A percentile compares a stretch with the other conserved stretches of the same genome.
phyloP scores from a whole-genome alignment of 2,888 invertebrate genomes.

The Lithophane ornitopus region DNA sequence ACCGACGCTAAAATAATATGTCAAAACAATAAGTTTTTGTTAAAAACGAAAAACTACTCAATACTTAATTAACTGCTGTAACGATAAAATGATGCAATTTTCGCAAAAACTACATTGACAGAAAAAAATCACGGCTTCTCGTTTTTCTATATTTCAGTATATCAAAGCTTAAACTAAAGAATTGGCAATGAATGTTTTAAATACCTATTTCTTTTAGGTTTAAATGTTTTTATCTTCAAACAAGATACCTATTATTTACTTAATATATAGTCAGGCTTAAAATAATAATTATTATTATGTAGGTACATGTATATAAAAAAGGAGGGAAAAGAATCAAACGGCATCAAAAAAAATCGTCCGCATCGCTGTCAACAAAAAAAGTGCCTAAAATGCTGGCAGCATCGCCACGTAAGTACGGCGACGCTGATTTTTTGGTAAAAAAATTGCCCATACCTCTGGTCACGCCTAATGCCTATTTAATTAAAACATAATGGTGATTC shows the following conservation, averaged over 20 bases:
- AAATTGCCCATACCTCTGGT: not conserved
- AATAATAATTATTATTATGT: not conserved
- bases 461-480: not conserved
- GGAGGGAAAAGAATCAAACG: not conserved
- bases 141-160: not conserved
- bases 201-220: not conserved
- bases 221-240: not conserved
- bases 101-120: not conserved
- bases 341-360: not conserved
- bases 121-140: not conserved
- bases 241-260: not conserved
- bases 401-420: not conserved
- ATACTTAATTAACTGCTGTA: not conserved
- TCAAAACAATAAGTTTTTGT: not conserved
- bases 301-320: not conserved
- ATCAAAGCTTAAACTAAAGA: not conserved
- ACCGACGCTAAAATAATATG: not conserved
- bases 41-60: not conserved
- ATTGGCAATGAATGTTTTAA: not conserved
- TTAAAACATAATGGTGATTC: constrained; percentile 5
- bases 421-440: not conserved
- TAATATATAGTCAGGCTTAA: not conserved
- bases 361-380: not conserved
- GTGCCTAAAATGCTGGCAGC: not conserved
- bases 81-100: constrained; percentile 9